Conservation (phyloP, 2,888 invertebrate genomes). For the Lapara coniferarum region DNA sequence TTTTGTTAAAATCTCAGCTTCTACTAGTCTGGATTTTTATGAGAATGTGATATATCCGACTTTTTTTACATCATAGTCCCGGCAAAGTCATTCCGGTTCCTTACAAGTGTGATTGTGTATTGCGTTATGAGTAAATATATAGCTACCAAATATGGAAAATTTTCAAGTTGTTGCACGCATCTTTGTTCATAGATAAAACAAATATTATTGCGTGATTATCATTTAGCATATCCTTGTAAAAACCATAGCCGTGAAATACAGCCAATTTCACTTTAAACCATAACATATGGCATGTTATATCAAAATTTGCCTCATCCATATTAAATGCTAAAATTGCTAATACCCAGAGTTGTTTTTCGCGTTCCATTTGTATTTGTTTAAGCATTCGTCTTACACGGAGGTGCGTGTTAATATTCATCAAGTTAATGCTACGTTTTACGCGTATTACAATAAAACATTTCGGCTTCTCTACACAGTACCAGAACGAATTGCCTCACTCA, state of each 20-base stretch:
- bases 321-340: conserved; percentile 10
- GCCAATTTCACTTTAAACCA: conserved; percentile 11
- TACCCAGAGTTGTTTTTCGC: conserved; percentile 16
- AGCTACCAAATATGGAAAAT: neutral
- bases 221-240: conserved; percentile 7
- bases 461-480: conserved; percentile 18
- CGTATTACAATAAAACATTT: conserved; percentile 33
- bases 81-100: too few species aligned
- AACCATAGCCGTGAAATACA: neutral
- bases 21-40: too few species aligned
- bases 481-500: conserved; percentile 39
- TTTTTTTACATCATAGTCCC: too few species aligned
- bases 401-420: conserved; percentile 17
- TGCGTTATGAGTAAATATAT: too few species aligned
- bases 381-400: conserved; percentile 31
- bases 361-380: conserved; percentile 20
- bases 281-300: neutral
- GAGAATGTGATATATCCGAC: too few species aligned
- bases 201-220: neutral
- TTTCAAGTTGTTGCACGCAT: neutral
- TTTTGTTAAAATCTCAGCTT: too few species aligned
- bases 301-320: conserved; percentile 12
- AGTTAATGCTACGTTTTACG: conserved; percentile 30
- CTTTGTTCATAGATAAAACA: neutral
- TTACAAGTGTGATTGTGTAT: too few species aligned